These are phyloP conservation scores for Pammene aurita DNA, from an alignment of 2,888 invertebrate species.

Conservation along the genomic window DNA sequence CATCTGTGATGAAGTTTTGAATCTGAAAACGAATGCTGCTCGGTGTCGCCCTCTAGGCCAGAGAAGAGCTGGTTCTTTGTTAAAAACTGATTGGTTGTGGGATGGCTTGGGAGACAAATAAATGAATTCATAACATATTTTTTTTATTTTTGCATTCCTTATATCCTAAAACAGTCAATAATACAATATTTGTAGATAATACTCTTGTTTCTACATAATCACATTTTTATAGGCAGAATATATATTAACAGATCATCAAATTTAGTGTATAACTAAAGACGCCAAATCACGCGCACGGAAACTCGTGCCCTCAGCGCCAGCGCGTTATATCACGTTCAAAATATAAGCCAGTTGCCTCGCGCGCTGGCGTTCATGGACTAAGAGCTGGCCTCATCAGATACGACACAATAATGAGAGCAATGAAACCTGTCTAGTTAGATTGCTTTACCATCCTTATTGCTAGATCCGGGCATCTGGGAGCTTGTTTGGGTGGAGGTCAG, in stretches of 20 bases:
- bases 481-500: too few relatives aligned
- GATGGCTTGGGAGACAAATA: constrained; percentile 25
- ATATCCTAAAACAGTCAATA: constrained; percentile 12
- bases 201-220: constrained; percentile 21
- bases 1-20: not conserved
- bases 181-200: not conserved
- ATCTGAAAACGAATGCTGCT: constrained; percentile 23
- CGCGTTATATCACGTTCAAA: too few relatives aligned
- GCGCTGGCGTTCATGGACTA: too few relatives aligned
- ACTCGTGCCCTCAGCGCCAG: too few relatives aligned
- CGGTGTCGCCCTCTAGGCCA: constrained; percentile 13
- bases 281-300: too few relatives aligned
- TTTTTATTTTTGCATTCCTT: constrained; percentile 27
- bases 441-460: too few relatives aligned
- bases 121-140: constrained; percentile 17
- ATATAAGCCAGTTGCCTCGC: too few relatives aligned
- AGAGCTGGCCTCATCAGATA: too few relatives aligned
- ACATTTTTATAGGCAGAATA: constrained; percentile 31
- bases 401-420: too few relatives aligned
- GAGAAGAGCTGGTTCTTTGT: not conserved
- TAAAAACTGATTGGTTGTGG: not conserved
- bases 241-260: not conserved
- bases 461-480: too few relatives aligned
- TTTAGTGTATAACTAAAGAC: too few relatives aligned
- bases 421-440: too few relatives aligned